Base-by-base conservation (phyloP, 37 sponge, comb jelly and placozoan genomes). In the Halichondria panicea region DNA sequence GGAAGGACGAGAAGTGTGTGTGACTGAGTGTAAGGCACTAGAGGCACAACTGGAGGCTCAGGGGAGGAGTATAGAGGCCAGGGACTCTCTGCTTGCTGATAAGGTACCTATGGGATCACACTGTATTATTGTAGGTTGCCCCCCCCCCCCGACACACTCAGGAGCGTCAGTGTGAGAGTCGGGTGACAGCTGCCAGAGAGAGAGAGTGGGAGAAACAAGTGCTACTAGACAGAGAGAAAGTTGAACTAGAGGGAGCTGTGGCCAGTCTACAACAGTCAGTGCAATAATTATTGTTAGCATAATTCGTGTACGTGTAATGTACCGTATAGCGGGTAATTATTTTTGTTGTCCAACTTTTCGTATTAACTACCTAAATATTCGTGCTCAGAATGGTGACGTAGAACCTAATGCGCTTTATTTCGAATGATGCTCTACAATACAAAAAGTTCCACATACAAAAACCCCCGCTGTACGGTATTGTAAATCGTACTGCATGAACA, bases 121-220 rank as follows among this genome's bases (percentile, higher is more conserved):
- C 9, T 55, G 56, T 18, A 48, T 15, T 48, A 48, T 48, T 11
- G 15, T 48, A 48, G 11, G 13, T n/a, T n/a, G n/a, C n/a, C n/a
- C n/a, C n/a, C n/a, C n/a, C n/a, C n/a, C n/a, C n/a, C n/a, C n/a
- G n/a, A n/a, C n/a, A n/a, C n/a, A n/a, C 19, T 35, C 30, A 81
- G 81, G 81, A 72, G 72, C 72, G 39, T 32, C 34, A 81, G 64
- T 11, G 67, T 28, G 83, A 83, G 76, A 57, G 54, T 21, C 40
- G 76, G 22, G 83, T 68, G 43, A 68, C 74, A 37, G 45, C 19
- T 12, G 83, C 41, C 27, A 74, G 69, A 38, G 83, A 75, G 68
- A 74, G 57, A 39, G 83, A 83, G 69, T 75, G 83, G 76, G 76
- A 67, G 58, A 74, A 68, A 38, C 38, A 45, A 34, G 67, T 44